Evolutionary conservation across 2,113 vertebrate genomes (phyloP).

Genomic region (Zosterops japonicus): DNA sequence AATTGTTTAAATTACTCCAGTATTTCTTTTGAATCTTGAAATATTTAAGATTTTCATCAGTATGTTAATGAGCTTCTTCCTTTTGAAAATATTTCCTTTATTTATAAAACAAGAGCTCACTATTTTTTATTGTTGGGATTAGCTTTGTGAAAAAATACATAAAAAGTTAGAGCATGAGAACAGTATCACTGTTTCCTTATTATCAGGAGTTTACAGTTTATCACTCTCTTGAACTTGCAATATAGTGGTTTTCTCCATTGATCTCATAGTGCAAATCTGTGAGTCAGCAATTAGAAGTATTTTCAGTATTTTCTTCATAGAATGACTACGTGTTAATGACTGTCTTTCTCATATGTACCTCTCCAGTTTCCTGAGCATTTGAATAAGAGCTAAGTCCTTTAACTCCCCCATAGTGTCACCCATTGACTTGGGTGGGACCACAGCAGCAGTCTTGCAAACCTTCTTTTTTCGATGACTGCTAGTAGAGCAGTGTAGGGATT

Average conservation of each 20-base stretch:
- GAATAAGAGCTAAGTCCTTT: neutral
- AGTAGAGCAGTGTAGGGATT: neutral
- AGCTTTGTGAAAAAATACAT: neutral
- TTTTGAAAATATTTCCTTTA: neutral
- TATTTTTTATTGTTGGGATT: neutral
- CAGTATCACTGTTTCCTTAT: neutral
- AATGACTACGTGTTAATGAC: neutral
- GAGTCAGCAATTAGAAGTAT: neutral
- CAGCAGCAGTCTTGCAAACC: neutral
- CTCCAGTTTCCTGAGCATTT: neutral
- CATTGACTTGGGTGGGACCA: neutral
- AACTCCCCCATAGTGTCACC: accelerated
- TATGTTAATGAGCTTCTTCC: neutral
- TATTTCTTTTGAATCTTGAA: neutral
- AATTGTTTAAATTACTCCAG: neutral
- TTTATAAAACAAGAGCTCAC: neutral
- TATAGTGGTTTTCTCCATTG: neutral
- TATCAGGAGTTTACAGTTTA: neutral
- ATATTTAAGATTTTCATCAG: neutral
- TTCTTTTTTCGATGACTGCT: neutral
- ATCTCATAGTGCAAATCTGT: neutral
- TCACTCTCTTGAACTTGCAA: neutral
- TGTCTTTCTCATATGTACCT: neutral
- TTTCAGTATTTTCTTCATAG: neutral
- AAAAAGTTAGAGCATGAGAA: neutral